Evolutionary conservation across 1,140 invertebrate species (phyloP), one percentile per base, ranked within the genome.

Genomic region (Euschistus heros): DNA sequence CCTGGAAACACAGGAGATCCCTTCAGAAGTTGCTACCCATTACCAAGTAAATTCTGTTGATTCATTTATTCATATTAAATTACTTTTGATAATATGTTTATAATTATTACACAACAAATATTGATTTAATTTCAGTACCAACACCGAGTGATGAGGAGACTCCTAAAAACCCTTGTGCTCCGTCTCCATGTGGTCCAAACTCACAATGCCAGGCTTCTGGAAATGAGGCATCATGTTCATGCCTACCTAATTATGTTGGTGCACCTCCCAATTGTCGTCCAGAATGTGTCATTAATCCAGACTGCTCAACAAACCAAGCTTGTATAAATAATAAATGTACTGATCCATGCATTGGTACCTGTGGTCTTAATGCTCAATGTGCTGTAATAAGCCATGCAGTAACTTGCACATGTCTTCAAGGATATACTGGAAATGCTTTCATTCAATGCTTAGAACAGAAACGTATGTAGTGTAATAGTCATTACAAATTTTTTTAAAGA

Each of bases 1-100:
- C 78, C 84, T 62, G 85, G 84, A 10, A 86, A 88, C 75, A 91
- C 88, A 17, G 91, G 91, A 52, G 89, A 92, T 83, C 89, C 91
- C 42, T 91, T 91, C 74, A 85, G 83, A 72, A 83, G 84, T 65
- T 94, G 91, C 71, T 79, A 77, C 50, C 72, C 71, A 4, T 72
- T 77, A 69, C 76, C 75, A 74, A 75, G 82, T 84, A 78, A 80
- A 79, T 77, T 14, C 18, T 20, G n/a, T 22, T n/a, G n/a, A n/a
- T 37, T 37, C 6, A 10, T 37, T 37, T 37, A 10, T 37, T 6
- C 33, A 6, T 10, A 6, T 10, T 37, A 37, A 37, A 37, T 13
- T 10, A 37, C 5, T 46, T 46, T 10, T n/a, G n/a, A n/a, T n/a
- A 37, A 37, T 37, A 37, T 13, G 13, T 37, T 30, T 37, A 37